Base-by-base conservation (phyloP, 2,797 vertebrate genomes). In the Dromococcyx pavoninus region DNA sequence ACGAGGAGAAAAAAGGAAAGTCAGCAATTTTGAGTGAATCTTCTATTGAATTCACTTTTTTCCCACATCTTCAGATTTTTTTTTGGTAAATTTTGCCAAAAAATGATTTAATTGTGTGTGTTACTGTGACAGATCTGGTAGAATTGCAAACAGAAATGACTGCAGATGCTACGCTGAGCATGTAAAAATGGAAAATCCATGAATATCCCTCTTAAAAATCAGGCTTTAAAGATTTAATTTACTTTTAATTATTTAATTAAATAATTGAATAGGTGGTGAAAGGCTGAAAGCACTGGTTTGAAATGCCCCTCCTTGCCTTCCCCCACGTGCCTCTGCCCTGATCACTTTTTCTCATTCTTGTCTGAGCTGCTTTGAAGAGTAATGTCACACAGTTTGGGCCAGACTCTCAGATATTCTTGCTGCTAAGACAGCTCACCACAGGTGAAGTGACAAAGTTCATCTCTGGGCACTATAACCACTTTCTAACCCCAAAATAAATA, bases 21-120 rank as follows among this genome's bases (percentile, higher is more conserved):
- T 86, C 79, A 91, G 91, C 62, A 66, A 21, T 84, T 89, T 78
- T 30, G 53, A 21, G 22, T 39, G 62, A 66, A 33, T 84, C 44
- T 78, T 83, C 44, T 15, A 16, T n/a, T 86, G 51, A 78, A 81
- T 81, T 89, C 1, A 24, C n/a, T 41, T 85, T 30, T 30, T 58
- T 62, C 58, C 22, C 6, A n/a, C 27, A 33, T 56, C 35, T 78
- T 35, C 37, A 69, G 18, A n/a, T n/a, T 37, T 82, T 51, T 48
- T 74, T 30, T 2, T 23, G 37, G n/a, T 37, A 60, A 53, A 41
- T 88, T 91, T 95, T 75, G 50, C 81, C 81, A 61, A 94, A 96
- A 43, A n/a, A 10, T 73, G 30, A 44, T 84, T 81, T 76, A 54
- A 64, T 79, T 84, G 23, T 62, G 16, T 23, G 23, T 8, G 13